Evolutionary conservation across 2,888 invertebrate genomes (phyloP), one percentile per base, ranked within the genome.

Genomic region (Dichetophora obliterata): DNA sequence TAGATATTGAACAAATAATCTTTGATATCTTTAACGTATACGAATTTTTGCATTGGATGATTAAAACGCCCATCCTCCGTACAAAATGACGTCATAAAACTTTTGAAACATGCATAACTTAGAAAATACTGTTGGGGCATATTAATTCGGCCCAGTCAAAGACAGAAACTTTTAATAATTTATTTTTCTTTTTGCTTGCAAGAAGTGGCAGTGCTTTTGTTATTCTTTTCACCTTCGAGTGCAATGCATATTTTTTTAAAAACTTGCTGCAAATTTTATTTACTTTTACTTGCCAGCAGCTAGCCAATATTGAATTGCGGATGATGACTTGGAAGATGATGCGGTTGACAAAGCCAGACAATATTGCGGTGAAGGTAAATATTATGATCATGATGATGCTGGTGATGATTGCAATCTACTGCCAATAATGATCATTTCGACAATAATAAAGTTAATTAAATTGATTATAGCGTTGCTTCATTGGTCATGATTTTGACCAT

Each of bases 321-420:
- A 34, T 54, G 70, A 70, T 48, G 54, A 34, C 48, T 22, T 24
- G 8, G 69, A 50, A 50, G 50, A 69, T 50, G 19, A n/a, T n/a
- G 34, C 6, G 65, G n/a, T n/a, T 34, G 34, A 65, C 34, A 27
- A 66, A 1, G 69, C n/a, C 24, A 31, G 31, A 19, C 16, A 11
- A 24, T 16, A 52, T 9, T 31, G 16, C 34, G 9, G 16, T 54
- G 54, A 54, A 11, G 71, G 8, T 54, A 16, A 54, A 9, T 57
- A 31, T 34, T 19, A 57, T 31, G 37, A 11, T 54, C 11, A 19
- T 43, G 48, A 72, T 43, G 19, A 59, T 59, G 71, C 31, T 22
- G 59, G 27, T 8, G 59, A 43, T 43, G 71, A 71, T 43, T 37
- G 34, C 34, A 24, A 6, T 59, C 3, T 34, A n/a, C 27, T 16